Evolutionary conservation across 2,888 invertebrate genomes (phyloP).

Genomic region (Chaetoderma sp.): DNA sequence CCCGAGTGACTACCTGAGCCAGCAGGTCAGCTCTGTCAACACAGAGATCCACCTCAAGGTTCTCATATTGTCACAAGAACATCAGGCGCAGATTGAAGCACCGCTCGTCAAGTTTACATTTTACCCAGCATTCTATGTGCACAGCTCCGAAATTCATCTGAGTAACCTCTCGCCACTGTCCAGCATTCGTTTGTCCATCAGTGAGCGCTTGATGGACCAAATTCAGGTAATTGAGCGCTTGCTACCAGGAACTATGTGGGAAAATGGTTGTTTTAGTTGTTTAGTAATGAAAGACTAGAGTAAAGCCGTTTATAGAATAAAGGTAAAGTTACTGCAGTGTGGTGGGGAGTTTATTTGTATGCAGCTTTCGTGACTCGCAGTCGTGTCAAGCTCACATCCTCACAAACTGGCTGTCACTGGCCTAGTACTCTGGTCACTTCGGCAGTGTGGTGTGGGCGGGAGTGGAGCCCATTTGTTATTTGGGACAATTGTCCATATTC

Average conservation of each 20-base stretch:
- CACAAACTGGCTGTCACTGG: no score
- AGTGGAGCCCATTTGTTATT: no score
- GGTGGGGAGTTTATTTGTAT: no score
- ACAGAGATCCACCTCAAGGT: conserved; percentile 45
- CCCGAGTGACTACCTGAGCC: conserved; percentile 18
- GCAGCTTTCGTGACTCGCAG: no score
- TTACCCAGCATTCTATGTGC: conserved; percentile 60
- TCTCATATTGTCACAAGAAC: conserved; percentile 41
- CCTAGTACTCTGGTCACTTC: no score
- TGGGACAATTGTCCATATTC: no score
- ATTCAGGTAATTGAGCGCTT: conserved; percentile 49
- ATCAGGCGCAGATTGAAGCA: conserved; percentile 53
- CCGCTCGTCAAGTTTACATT: conserved; percentile 46
- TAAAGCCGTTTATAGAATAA: background rate
- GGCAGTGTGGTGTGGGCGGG: no score
- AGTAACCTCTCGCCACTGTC: conserved; percentile 52
- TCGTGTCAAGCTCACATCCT: no score
- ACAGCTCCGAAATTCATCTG: conserved; percentile 56
- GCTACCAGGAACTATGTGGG: background rate
- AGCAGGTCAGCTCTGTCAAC: conserved; percentile 48
- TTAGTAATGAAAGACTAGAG: background rate
- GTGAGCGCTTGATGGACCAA: conserved; percentile 40
- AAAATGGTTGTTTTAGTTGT: background rate
- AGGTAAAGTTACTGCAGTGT: background rate
- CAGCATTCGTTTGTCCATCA: conserved; percentile 48